phyloP scores from a whole-genome alignment of 2,797 vertebrate species.

The Myripristis murdjan region DNA sequence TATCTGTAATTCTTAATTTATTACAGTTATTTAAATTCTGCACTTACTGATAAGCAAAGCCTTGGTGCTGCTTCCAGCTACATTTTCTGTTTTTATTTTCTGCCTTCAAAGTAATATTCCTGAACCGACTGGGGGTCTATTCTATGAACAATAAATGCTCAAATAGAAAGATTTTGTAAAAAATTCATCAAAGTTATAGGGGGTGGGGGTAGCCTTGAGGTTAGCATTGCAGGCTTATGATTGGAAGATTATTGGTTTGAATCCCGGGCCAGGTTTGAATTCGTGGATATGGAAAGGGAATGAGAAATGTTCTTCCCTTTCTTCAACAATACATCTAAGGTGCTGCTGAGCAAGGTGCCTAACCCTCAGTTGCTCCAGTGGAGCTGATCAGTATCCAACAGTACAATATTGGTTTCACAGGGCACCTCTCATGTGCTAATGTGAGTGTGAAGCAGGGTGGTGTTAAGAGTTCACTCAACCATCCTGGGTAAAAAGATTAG shows the following conservation, averaged over 20 bases:
- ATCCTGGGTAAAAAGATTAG: slow-evolving; percentile 1
- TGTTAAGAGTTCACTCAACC: slow-evolving; percentile 6
- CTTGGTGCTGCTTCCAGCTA: no score
- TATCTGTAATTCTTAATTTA: no score
- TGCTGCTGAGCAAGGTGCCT: neutral
- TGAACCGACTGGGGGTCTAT: no score
- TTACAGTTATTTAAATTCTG: no score
- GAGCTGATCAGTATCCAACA: neutral
- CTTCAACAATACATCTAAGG: neutral
- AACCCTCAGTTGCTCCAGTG: neutral
- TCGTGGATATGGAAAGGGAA: neutral
- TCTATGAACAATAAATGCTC: no score
- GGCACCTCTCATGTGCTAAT: slow-evolving; percentile 10
- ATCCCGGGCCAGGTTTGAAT: neutral
- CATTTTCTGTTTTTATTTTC: no score
- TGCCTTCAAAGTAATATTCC: no score
- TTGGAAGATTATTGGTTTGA: neutral
- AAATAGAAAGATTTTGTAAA: no score
- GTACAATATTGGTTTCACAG: neutral
- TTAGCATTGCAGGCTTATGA: neutral
- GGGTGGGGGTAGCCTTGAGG: neutral
- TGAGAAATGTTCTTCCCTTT: neutral
- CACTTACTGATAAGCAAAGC: no score
- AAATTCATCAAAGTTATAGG: neutral
- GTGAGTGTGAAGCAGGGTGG: slow-evolving; percentile 3